Evolutionary conservation across 2,113 vertebrate species (phyloP).

Genomic region (Rhinoderma darwinii): DNA sequence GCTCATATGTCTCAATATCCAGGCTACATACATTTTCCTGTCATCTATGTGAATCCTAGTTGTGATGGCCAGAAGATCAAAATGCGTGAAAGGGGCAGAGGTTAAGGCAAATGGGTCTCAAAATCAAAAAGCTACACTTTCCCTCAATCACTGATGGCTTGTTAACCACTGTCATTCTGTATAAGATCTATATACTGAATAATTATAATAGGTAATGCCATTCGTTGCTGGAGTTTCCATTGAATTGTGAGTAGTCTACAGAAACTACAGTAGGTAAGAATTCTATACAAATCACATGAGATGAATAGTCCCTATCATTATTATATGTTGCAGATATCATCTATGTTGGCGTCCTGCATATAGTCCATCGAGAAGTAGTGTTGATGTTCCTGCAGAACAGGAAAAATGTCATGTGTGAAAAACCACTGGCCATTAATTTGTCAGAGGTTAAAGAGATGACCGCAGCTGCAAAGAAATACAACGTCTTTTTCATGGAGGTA

Average conservation of each 20-base stretch:
- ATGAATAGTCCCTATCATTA: not conserved
- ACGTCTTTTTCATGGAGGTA: conserved; percentile 73
- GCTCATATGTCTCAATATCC: no score
- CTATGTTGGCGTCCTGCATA: conserved; percentile 73
- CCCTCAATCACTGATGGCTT: no score
- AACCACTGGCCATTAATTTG: conserved; percentile 83
- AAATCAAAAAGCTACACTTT: no score
- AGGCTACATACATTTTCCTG: no score
- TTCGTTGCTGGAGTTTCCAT: not conserved
- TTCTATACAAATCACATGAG: not conserved
- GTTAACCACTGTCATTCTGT: no score
- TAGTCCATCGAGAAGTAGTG: conserved; percentile 67
- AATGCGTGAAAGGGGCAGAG: no score
- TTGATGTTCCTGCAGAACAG: conserved; percentile 73
- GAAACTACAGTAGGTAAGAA: no score
- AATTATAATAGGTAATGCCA: no score
- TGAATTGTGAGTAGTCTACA: not conserved
- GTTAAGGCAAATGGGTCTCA: no score
- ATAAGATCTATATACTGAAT: no score
- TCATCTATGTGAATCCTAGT: no score
- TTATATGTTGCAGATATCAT: conserved; percentile 69
- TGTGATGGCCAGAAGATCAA: no score
- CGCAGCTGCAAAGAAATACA: conserved; percentile 67
- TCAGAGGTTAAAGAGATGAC: conserved; percentile 77
- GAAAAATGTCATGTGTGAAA: conserved; percentile 86